Conservation (phyloP, 2,113 vertebrate genomes). For the Chascanopsetta lugubris region DNA sequence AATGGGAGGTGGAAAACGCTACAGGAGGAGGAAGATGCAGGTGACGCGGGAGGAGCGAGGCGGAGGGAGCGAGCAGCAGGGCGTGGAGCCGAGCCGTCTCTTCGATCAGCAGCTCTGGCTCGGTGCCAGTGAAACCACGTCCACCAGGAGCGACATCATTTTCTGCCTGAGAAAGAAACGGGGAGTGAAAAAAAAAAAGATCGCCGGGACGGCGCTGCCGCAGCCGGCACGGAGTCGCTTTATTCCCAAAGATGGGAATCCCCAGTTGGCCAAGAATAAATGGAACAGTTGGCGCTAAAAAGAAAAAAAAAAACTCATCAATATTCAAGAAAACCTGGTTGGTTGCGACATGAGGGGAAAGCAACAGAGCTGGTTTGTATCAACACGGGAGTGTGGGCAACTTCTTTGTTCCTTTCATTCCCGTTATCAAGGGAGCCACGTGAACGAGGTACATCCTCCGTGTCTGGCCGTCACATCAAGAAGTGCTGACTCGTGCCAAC, state of each 20-base stretch:
- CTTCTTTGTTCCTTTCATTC: slow-evolving; percentile 13
- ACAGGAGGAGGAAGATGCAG: slow-evolving; percentile 25
- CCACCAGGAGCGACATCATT: slow-evolving; percentile 78
- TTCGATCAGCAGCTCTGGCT: slow-evolving; percentile 73
- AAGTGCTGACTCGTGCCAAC: slow-evolving; percentile 12
- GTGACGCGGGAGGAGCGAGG: slow-evolving; percentile 33
- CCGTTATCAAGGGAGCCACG: slow-evolving; percentile 19
- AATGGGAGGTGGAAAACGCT: slow-evolving; percentile 22
- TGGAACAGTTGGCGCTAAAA: slow-evolving; percentile 74
- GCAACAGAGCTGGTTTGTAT: slow-evolving; percentile 36
- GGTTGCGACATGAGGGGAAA: slow-evolving; percentile 32
- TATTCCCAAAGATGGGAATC: slow-evolving; percentile 78
- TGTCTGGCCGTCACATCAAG: slow-evolving; percentile 39
- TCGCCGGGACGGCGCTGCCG: slow-evolving; percentile 55
- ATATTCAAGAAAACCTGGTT: slow-evolving; percentile 71
- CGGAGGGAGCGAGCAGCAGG: slow-evolving; percentile 48
- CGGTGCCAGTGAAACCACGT: slow-evolving; percentile 69
- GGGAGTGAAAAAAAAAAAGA: slow-evolving; percentile 67
- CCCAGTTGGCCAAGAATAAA: slow-evolving; percentile 78
- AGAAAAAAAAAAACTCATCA: slow-evolving; percentile 71
- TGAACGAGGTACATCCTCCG: slow-evolving; percentile 9
- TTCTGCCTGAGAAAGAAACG: slow-evolving; percentile 77
- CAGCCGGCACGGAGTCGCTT: slow-evolving; percentile 74
- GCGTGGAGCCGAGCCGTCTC: slow-evolving; percentile 59
- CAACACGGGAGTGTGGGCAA: slow-evolving; percentile 6